Base-by-base conservation (phyloP, 2,113 vertebrate species). In the Onychostruthus taczanowskii region DNA sequence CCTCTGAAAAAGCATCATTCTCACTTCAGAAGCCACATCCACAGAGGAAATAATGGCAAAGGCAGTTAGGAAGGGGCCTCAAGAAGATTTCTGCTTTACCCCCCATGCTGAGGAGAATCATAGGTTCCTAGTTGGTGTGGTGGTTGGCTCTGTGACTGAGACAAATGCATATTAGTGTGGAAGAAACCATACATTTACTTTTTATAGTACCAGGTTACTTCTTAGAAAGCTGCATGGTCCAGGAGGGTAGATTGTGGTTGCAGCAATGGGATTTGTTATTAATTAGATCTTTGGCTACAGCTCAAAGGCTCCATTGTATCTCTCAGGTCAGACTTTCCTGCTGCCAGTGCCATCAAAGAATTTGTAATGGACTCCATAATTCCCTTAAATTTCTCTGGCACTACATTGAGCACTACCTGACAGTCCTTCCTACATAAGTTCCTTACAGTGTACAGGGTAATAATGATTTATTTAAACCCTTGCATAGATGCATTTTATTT, bases 271-370 rank as follows among this genome's bases (percentile, higher is more conserved):
- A 37, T 85, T 43, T 72, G 61, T 68, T 82, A 78, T 81, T 91
- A 84, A 91, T 93, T 68, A 85, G 78, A 67, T 63, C 81, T 87
- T 78, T 93, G 70, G 74, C 62, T 72, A n/a, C 62, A 89, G 47
- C 52, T 91, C 84, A 96, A 96, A 95, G 66, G 13, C 16, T 75
- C n/a, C 49, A 53, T 64, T 94, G 78, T 91, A n/a, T 44, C 49
- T 84, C 53, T 61, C 35, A 73, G 78, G 74, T 90, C 82, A 93
- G 62, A 68, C 41, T 62, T 93, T 15, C 24, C 44, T 75, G 52
- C 82, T 90, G n/a, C 90, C 58, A 64, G 24, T 63, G 47, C 44
- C 69, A 64, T 76, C 66, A 90, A 87, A 84, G 33, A 55, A 63
- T 91, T 87, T 72, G 62, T 85, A 87, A 87, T 4, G 75, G 74